phyloP scores from a whole-genome alignment of 2,888 invertebrate species.

The Tiliacea citrago region DNA sequence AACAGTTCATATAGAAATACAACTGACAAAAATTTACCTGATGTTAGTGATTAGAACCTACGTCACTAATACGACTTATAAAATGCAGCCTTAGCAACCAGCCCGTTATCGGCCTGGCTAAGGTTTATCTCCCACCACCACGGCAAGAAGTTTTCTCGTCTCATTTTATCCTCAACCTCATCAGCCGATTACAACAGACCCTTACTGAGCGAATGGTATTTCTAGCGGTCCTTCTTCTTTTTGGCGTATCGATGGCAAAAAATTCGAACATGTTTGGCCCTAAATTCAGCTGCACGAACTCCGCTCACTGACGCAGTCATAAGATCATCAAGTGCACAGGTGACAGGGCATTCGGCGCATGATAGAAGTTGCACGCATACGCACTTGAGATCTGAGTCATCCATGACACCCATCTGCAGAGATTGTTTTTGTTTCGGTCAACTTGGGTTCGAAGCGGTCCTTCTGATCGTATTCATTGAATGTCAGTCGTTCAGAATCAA shows the following conservation, averaged over 20 bases:
- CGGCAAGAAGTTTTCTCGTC: background rate
- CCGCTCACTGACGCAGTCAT: too few relatives aligned
- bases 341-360: too few relatives aligned
- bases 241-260: background rate
- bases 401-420: too few relatives aligned
- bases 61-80: too few relatives aligned
- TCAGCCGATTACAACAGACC: background rate
- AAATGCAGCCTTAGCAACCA: too few relatives aligned
- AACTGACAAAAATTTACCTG: too few relatives aligned
- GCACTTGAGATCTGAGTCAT: too few relatives aligned
- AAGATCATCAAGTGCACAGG: too few relatives aligned
- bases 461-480: conserved; percentile 62
- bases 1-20: background rate
- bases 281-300: too few relatives aligned
- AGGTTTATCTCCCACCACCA: background rate
- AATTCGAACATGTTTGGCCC: background rate
- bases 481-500: conserved; percentile 71
- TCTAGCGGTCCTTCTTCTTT: background rate
- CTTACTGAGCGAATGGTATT: background rate
- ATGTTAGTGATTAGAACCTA: background rate
- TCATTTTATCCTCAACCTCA: background rate
- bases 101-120: background rate
- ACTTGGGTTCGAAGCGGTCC: background rate
- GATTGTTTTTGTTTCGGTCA: background rate
- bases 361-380: too few relatives aligned